Evolutionary conservation across 2,797 vertebrate species (phyloP).

Genomic region (Falco novaeseelandiae): DNA sequence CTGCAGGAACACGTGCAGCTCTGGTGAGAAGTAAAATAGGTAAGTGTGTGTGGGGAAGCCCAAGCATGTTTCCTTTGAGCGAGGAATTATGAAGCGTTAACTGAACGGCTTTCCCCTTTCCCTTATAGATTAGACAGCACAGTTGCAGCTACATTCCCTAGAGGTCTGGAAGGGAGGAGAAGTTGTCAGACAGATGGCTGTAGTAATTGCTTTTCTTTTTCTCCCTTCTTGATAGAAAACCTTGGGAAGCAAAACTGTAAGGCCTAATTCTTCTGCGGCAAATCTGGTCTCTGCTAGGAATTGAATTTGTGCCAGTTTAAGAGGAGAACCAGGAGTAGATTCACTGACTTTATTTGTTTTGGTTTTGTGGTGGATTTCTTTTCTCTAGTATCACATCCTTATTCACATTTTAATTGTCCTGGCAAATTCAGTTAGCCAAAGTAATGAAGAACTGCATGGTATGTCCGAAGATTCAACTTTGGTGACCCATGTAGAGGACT

Average conservation of each 20-base stretch:
- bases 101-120: not conserved
- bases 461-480: not conserved
- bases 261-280: not conserved
- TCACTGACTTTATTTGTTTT: not conserved
- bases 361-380: not conserved
- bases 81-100: not conserved
- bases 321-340: not conserved
- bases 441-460: not conserved
- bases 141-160: not conserved
- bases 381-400: not conserved
- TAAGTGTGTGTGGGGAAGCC: not conserved
- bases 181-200: not conserved
- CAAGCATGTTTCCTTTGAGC: not conserved
- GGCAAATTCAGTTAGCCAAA: not conserved
- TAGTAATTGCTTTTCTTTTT: slow-evolving; percentile 16
- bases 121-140: not conserved
- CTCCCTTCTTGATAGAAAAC: not conserved
- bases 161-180: not conserved
- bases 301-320: not conserved
- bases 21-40: not conserved
- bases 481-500: not conserved
- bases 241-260: not conserved
- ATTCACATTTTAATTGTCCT: not conserved
- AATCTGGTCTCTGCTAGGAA: not conserved
- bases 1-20: not conserved